phyloP scores from a whole-genome alignment of 1,140 invertebrate genomes.

The Papilio glaucus region DNA sequence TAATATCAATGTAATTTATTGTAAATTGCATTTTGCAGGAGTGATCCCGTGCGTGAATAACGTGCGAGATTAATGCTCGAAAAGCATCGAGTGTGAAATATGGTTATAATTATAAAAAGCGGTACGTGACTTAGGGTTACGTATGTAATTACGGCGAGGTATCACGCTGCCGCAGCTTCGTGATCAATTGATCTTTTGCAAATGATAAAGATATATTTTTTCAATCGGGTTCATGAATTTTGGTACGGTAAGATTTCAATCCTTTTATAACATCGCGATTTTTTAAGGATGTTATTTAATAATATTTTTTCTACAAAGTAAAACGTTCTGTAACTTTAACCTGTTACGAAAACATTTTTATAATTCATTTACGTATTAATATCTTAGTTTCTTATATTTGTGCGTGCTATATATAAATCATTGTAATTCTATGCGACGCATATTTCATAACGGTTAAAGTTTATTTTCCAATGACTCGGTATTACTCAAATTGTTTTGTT shows the following conservation, averaged over 20 bases:
- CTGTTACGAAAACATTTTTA: background rate
- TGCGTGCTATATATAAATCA: background rate
- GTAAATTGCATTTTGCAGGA: constrained; percentile 79
- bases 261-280: constrained; percentile 2
- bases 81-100: constrained; percentile 36
- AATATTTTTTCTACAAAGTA: too few species aligned
- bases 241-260: constrained; percentile 20
- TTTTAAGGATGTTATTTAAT: too few species aligned
- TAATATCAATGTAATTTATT: constrained; percentile 83
- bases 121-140: constrained; percentile 36
- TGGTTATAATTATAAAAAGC: constrained; percentile 34
- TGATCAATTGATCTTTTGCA: constrained; percentile 32
- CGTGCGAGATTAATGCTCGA: constrained; percentile 32
- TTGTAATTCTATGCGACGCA: background rate
- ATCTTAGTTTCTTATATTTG: background rate
- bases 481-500: constrained; percentile 36
- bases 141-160: constrained; percentile 32
- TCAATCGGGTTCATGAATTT: constrained; percentile 6
- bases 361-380: background rate
- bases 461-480: constrained; percentile 33
- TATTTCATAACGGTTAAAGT: constrained; percentile 11
- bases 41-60: constrained; percentile 65
- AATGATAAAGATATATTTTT: constrained; percentile 24
- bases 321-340: too few species aligned
- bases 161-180: constrained; percentile 27